These are phyloP conservation scores for Podarcis raffonei DNA, from an alignment of 2,113 vertebrate species.

Conservation along the genomic window DNA sequence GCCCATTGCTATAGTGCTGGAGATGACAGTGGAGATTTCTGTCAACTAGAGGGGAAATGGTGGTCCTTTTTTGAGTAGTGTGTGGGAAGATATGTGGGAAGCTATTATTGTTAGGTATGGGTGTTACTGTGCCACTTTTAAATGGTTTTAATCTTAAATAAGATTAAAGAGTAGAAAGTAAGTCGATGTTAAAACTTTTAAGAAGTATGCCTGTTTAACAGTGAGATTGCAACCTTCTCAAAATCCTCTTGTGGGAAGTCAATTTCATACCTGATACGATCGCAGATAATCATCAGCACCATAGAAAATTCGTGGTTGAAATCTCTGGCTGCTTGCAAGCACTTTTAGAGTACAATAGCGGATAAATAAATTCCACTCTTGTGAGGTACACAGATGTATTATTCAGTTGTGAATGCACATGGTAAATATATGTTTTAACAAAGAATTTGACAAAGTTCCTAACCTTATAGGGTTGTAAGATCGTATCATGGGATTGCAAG, in stretches of 20 bases:
- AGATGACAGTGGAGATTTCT: background rate
- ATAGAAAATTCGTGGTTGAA: conserved; percentile 14
- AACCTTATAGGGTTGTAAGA: conserved; percentile 28
- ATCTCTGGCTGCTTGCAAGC: background rate
- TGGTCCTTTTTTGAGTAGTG: background rate
- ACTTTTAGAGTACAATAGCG: background rate
- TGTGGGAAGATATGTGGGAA: background rate
- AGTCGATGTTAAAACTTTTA: background rate
- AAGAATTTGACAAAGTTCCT: conserved; percentile 7
- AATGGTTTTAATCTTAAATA: background rate
- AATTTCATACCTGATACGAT: conserved; percentile 10
- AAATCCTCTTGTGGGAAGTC: conserved; percentile 15
- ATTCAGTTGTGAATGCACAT: conserved; percentile 11
- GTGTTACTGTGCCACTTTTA: background rate
- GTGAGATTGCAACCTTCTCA: background rate
- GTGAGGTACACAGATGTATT: background rate
- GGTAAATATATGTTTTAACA: conserved; percentile 10
- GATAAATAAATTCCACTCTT: background rate
- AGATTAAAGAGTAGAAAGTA: background rate
- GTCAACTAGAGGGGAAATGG: background rate
- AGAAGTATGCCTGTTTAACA: background rate
- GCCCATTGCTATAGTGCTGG: background rate
- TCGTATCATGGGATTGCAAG: background rate
- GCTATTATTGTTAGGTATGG: background rate
- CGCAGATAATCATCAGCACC: background rate